Evolutionary conservation across 2,113 vertebrate species (phyloP).

Genomic region (Balaeniceps rex): DNA sequence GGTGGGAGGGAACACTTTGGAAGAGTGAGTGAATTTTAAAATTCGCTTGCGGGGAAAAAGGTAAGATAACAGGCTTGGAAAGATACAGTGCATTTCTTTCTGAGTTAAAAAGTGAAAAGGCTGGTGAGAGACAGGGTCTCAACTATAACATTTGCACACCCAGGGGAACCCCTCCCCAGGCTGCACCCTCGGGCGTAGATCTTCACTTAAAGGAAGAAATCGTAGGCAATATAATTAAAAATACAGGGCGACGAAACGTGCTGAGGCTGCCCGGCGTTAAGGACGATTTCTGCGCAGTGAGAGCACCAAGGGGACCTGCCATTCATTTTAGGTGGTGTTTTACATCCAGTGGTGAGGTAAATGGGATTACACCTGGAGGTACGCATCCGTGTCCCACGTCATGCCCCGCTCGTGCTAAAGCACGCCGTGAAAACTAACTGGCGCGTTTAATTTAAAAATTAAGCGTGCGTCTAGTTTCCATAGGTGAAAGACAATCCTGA

Average conservation of each 20-base stretch:
- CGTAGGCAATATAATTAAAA: neutral
- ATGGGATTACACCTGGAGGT: too few relatives aligned
- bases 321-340: neutral
- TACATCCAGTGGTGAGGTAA: neutral
- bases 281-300: neutral
- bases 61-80: neutral
- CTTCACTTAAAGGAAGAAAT: neutral
- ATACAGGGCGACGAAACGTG: neutral
- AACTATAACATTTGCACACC: neutral
- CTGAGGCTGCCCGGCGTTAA: neutral
- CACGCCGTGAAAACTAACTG: neutral
- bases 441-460: neutral
- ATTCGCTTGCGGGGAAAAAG: neutral
- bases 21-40: neutral
- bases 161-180: neutral
- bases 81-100: neutral
- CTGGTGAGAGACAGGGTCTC: neutral
- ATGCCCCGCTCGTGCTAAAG: neutral
- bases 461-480: neutral
- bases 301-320: neutral
- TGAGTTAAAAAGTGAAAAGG: neutral
- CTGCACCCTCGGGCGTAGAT: too few relatives aligned
- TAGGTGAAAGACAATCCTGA: neutral
- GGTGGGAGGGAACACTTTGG: neutral
- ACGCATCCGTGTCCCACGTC: too few relatives aligned